Base-by-base conservation (phyloP, 2,113 vertebrate genomes). In the Phaethon lepturus region DNA sequence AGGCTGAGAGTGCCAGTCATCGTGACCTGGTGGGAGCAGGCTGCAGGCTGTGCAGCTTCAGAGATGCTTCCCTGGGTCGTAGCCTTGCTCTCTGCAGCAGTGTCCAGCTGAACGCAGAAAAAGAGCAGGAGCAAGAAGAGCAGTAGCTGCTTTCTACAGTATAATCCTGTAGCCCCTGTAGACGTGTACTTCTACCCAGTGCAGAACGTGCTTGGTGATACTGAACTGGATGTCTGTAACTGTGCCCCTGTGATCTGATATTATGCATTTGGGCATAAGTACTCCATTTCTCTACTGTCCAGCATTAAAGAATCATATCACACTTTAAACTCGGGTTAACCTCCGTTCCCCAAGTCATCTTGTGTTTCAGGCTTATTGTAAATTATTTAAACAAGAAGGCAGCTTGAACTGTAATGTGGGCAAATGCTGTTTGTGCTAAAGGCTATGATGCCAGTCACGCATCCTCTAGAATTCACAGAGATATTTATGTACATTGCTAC, bases 321-420 rank as follows among this genome's bases (percentile, higher is more conserved):
- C 55, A n/a, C 73, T 87, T 93, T 89, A 81, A 80, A 63, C 69
- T 81, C 0, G 0, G 59, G 47, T 94, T 88, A 91, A 74, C 80
- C 73, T 93, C 64, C 1, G 1, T 52, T 71, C 49, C 67, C 80
- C 56, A 78, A 19, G 64, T 90, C 72, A 20, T 63, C 73, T 81
- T 64, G 50, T 74, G 52, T 93, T 95, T 89, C 93, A 60, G 28
- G 33, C 56, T 84, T 15, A 7, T 42, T 64, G 81, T 87, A 52
- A 89, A 85, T 89, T 44, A 96, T 93, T 91, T 47, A 91, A 86
- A 44, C 13, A 24, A 55, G 75, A 35, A 58, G 60, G 67, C 63
- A 93, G 83, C 47, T 47, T 84, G 86, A 87, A 13, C 45, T 55
- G 60, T n/a, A 13, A 35, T 13, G 60, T 87, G 85, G 73, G 84